A percentile compares a stretch with the other conserved stretches of the same genome.
Conservation (phyloP, 2,888 invertebrate species). For the Mechanitis mazaeus region DNA sequence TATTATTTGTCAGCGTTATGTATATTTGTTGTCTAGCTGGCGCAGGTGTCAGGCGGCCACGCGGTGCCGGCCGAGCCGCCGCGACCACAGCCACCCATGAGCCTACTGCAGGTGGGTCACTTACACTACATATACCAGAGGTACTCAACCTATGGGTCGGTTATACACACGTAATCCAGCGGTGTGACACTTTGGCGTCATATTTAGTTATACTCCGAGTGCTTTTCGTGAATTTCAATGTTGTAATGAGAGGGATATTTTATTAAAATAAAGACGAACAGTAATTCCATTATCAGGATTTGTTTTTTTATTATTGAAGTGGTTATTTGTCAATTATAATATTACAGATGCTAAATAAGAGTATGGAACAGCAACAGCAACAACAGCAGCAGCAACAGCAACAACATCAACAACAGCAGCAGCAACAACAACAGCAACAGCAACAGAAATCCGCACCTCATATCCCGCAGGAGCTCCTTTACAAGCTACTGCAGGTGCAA, state of each 20-base stretch:
- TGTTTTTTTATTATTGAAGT: too few relatives aligned
- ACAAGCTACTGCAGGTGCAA: conserved; percentile 76
- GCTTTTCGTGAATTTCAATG: too few relatives aligned
- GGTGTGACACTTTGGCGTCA: too few relatives aligned
- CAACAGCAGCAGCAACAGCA: conserved; percentile 49
- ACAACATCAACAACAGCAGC: conserved; percentile 60
- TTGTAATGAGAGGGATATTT: too few relatives aligned
- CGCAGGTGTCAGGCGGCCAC: conserved; percentile 82
- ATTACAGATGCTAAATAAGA: conserved; percentile 78
- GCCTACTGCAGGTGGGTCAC: conserved; percentile 72
- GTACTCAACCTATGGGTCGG: too few relatives aligned
- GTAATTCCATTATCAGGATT: too few relatives aligned
- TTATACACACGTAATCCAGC: too few relatives aligned
- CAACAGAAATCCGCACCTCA: conserved; percentile 77
- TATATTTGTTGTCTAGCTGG: conserved; percentile 65
- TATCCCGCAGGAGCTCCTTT: conserved; percentile 79
- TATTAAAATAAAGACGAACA: too few relatives aligned
- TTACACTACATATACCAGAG: background rate
- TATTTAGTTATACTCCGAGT: too few relatives aligned
- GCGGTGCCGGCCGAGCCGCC: conserved; percentile 74
- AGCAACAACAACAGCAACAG: conserved; percentile 59
- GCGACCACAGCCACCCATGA: conserved; percentile 70
- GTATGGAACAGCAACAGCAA: conserved; percentile 58
- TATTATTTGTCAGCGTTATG: too few relatives aligned
- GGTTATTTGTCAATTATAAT: conserved; percentile 29